Conservation (phyloP, 2,888 invertebrate genomes). For the Piscicola geometra region DNA sequence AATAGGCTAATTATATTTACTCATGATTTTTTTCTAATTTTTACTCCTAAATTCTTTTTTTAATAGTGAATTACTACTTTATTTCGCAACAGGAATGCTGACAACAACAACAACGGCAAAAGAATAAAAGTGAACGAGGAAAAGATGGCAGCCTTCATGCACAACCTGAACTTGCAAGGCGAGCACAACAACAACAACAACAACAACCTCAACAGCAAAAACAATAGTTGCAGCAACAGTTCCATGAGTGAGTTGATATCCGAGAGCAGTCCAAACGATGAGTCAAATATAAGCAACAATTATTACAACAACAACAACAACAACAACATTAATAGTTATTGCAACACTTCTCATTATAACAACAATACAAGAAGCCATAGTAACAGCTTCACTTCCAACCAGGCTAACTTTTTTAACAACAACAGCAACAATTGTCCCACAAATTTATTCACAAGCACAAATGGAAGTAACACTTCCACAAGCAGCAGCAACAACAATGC, state of each 20-base stretch:
- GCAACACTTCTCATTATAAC: not conserved
- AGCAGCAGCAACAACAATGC: no score
- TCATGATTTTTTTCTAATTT: no score
- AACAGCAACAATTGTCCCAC: no score
- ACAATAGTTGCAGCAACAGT: not conserved
- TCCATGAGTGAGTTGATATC: not conserved
- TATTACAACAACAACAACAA: not conserved
- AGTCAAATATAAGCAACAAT: not conserved
- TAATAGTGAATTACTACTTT: no score
- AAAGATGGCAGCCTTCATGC: not conserved
- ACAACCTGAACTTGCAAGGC: not conserved
- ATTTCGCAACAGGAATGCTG: not conserved
- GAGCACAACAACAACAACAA: not conserved
- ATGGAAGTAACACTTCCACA: no score
- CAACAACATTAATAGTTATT: not conserved
- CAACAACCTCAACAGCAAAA: not conserved
- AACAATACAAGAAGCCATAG: not conserved
- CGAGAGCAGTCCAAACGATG: no score
- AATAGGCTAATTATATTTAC: no score
- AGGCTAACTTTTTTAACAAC: not conserved
- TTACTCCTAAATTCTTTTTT: no score
- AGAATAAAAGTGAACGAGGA: not conserved
- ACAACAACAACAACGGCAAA: no score
- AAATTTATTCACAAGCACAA: no score
- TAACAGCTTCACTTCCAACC: not conserved